Percentiles rank a stretch among this genome's conserved stretches.
Evolutionary conservation across 92 coral and sea anemone species (phyloP).

Genomic region (Hydrozoanthus gracilis): DNA sequence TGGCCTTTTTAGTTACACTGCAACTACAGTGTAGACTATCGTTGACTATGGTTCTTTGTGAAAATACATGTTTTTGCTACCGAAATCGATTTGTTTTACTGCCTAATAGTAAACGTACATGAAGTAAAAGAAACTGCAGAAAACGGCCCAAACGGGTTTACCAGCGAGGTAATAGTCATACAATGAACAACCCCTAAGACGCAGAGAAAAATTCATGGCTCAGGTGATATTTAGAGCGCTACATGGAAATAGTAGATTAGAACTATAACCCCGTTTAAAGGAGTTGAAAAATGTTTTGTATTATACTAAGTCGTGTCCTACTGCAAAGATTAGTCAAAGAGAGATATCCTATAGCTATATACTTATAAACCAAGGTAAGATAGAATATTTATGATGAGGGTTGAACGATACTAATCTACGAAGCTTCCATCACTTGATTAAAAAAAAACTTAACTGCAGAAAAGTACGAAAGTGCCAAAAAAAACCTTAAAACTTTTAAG

Average conservation of each 20-base stretch:
- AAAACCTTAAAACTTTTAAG: no score
- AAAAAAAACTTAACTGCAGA: no score
- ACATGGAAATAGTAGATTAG: background rate
- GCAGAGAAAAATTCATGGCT: background rate
- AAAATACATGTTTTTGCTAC: background rate
- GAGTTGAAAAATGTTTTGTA: no score
- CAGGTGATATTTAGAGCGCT: background rate
- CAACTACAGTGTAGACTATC: background rate
- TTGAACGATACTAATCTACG: no score
- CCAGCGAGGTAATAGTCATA: background rate
- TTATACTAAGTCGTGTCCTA: no score
- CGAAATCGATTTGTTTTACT: background rate
- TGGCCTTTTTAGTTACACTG: background rate
- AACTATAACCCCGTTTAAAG: background rate
- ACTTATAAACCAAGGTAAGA: no score
- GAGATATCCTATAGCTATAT: no score
- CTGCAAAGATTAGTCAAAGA: no score
- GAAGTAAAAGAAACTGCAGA: background rate
- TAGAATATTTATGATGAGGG: no score
- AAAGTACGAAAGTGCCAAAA: no score
- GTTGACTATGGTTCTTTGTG: background rate
- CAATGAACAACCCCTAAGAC: background rate
- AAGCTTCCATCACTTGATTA: no score
- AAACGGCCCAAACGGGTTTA: background rate
- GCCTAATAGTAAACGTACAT: background rate